phyloP scores from a whole-genome alignment of 1,140 invertebrate genomes.

The Chlorops oryzae region DNA sequence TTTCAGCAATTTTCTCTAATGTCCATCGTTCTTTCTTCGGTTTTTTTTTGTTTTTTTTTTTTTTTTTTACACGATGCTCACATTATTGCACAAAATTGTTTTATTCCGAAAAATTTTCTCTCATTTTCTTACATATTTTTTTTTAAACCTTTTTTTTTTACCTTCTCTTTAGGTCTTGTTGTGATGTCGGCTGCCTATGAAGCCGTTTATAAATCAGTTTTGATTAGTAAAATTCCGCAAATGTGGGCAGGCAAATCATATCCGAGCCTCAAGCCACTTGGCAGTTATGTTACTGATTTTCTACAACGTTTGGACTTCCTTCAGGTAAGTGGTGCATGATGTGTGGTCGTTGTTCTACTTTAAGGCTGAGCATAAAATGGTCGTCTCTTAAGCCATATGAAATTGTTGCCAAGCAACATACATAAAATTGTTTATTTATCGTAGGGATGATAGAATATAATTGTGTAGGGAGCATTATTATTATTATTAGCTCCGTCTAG shows the following conservation, averaged over 20 bases:
- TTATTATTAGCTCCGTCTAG: no score
- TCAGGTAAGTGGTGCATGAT: constrained; percentile 53
- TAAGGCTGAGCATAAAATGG: background rate
- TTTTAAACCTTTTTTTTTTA: background rate
- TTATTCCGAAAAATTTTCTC: no score
- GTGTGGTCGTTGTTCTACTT: background rate
- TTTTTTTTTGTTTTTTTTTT: constrained; percentile 9
- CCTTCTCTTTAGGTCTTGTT: constrained; percentile 60
- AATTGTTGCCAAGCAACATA: no score
- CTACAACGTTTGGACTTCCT: constrained; percentile 72
- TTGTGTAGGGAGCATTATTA: no score
- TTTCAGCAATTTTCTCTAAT: no score
- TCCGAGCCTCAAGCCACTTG: constrained; percentile 87
- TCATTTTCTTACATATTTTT: background rate
- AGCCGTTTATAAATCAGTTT: constrained; percentile 75
- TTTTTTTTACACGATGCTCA: no score
- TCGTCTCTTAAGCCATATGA: no score
- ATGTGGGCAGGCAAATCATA: constrained; percentile 84
- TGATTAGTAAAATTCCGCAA: constrained; percentile 74
- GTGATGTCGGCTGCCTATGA: constrained; percentile 84
- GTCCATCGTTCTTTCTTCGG: no score
- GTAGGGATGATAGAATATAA: no score
- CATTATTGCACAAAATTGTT: no score
- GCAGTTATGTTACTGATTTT: constrained; percentile 85
- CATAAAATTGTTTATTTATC: no score